phyloP scores from a whole-genome alignment of 2,888 invertebrate genomes.

The Leptinotarsa peninsularis region DNA sequence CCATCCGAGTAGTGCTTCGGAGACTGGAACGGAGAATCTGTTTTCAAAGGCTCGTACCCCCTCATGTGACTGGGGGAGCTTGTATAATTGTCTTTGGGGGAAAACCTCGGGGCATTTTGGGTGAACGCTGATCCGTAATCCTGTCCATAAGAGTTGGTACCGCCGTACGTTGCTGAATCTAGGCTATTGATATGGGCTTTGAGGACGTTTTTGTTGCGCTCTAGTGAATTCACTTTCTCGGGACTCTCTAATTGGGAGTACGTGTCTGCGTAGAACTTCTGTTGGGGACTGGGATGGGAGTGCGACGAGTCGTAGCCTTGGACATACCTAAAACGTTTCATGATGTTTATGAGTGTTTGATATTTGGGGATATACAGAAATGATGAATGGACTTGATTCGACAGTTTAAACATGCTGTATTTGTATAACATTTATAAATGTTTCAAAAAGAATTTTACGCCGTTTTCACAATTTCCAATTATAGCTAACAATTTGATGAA shows the following conservation, averaged over 20 bases:
- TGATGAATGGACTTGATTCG: neutral
- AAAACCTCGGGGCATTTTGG: conserved; percentile 54
- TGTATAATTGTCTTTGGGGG: conserved; percentile 38
- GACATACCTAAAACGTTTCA: conserved; percentile 42
- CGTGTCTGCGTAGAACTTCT: conserved; percentile 57
- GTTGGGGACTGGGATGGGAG: conserved; percentile 48
- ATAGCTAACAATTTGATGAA: too few species aligned
- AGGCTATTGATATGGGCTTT: conserved; percentile 60
- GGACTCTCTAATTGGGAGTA: conserved; percentile 65
- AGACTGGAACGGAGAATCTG: conserved; percentile 31
- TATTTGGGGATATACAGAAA: neutral
- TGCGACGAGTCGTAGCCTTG: conserved; percentile 53
- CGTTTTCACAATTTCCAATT: too few species aligned
- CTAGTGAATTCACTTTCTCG: conserved; percentile 64
- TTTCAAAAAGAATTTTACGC: too few species aligned
- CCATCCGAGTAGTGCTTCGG: conserved; percentile 53
- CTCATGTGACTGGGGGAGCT: conserved; percentile 33
- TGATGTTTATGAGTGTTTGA: neutral
- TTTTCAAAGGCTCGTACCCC: conserved; percentile 32
- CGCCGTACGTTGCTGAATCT: conserved; percentile 61
- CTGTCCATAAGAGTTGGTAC: conserved; percentile 58
- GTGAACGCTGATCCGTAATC: conserved; percentile 48
- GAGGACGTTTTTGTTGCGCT: conserved; percentile 58
- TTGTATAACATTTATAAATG: too few species aligned
- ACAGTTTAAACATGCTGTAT: neutral